A percentile compares a stretch with the other conserved stretches of the same genome.
Evolutionary conservation across 2,888 invertebrate genomes (phyloP).

Genomic region (Pecten maximus): DNA sequence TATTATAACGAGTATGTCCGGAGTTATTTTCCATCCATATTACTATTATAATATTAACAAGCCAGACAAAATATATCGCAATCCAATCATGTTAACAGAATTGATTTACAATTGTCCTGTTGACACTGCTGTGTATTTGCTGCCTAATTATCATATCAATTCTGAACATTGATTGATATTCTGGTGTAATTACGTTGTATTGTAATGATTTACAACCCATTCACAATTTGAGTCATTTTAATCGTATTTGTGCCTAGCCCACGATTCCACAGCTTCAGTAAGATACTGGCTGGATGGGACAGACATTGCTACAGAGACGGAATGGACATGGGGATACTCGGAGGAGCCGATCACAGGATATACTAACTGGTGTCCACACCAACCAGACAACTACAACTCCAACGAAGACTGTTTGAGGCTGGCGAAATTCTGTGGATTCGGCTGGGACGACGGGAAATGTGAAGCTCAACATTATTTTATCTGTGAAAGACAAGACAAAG

Average conservation of each 20-base stretch:
- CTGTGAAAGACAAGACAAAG: background rate
- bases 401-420: background rate
- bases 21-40: no score
- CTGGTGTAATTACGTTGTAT: no score
- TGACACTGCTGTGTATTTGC: no score
- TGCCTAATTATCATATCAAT: no score
- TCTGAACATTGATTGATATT: no score
- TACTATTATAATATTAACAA: no score
- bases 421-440: constrained; percentile 7
- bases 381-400: background rate
- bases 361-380: background rate
- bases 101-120: no score
- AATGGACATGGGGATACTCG: background rate
- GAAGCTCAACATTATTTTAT: background rate
- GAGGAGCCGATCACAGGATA: background rate
- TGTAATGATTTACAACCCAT: no score
- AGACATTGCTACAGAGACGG: background rate
- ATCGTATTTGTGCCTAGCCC: background rate
- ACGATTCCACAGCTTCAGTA: background rate
- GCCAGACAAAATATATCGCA: no score
- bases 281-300: background rate
- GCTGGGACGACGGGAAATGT: background rate
- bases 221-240: no score
- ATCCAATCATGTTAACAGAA: no score
- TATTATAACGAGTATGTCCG: no score